Evolutionary conservation across 2,113 vertebrate genomes (phyloP).

Genomic region (Leptodactylus fuscus): DNA sequence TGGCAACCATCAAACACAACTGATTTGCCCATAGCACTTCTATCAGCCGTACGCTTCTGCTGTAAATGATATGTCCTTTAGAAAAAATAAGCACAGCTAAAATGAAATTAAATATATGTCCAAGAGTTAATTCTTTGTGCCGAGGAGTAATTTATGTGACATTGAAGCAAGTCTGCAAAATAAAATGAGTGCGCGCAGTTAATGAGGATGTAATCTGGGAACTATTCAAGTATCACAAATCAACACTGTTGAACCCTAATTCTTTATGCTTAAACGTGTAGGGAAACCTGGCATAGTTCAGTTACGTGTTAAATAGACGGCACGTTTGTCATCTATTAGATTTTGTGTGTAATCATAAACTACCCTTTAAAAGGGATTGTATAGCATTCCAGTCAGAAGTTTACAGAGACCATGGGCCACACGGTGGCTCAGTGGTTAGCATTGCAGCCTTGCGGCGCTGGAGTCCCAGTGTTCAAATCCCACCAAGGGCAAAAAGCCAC

Average conservation of each 20-base stretch:
- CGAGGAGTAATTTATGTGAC: slow-evolving; percentile 5
- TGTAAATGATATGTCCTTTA: slow-evolving; percentile 9
- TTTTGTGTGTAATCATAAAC: not conserved
- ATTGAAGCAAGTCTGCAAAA: not conserved
- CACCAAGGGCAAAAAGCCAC: no score
- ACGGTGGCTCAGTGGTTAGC: no score
- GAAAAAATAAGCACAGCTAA: slow-evolving; percentile 1
- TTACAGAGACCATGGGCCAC: no score
- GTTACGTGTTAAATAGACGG: not conserved
- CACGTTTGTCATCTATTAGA: not conserved
- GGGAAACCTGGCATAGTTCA: not conserved
- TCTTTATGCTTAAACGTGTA: not conserved
- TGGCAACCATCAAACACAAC: slow-evolving; percentile 64
- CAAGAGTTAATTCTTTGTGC: slow-evolving; percentile 7
- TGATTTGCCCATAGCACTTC: not conserved
- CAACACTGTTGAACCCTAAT: not conserved
- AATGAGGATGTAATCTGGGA: slow-evolving; percentile 14
- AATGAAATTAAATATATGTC: slow-evolving; percentile 33
- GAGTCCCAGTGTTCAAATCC: no score
- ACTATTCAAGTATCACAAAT: not conserved
- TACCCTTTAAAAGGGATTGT: not conserved
- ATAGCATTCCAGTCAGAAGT: no score
- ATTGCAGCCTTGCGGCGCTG: no score
- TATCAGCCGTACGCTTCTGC: slow-evolving; percentile 3
- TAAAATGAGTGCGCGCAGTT: not conserved